Evolutionary conservation across 2,888 invertebrate species (phyloP), one percentile per base, ranked within the genome.

Genomic region (Taphrorychus bicolor): DNA sequence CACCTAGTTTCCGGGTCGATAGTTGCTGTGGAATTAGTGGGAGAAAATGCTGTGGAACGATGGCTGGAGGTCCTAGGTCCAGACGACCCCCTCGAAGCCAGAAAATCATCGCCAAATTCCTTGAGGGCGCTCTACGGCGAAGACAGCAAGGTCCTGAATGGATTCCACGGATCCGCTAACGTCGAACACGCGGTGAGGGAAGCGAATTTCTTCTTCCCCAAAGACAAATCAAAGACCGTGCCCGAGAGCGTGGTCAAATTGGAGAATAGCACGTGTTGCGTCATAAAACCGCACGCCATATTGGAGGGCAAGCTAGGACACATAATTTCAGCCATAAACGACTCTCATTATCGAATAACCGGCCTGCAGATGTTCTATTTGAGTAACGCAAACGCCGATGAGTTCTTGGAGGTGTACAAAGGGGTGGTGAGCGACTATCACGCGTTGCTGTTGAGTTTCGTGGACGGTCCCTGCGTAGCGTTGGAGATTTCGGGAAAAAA

Each of bases 351-450:
- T 77, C 85, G 87, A 51, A 87, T 97, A 48, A 89, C 91, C 0
- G 94, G 93, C 0, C 83, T 96, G 69, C 90, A 92, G 80, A 90
- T 93, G 87, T 88, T 91, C 73, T 85, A 89, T 68, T 84, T 97
- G 74, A 93, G 92, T 74, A 89, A 89, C 70, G 87, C 90, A 0
- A 93, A 95, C 80, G 94, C 94, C 3, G 93, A 94, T 75, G 95
- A 97, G 80, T 97, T 97, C 83, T 89, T 92, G 77, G 96, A 97
- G 83, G 91, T 97, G 2, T 97, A 97, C 81, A 94, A 94, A 80
- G 95, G 95, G 1, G 92, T 95, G 58, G 86, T 94, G 40, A 88
- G 89, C 0, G 93, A 94, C 74, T 82, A 83, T 62, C 78, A 93
- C 88, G 91, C 90, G 3, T 92, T 97, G 91, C 90, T 96, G 11